Conservation (phyloP, 30 jellyfish, hydroid and myxozoan genomes). For the Clytia hemisphaerica region DNA sequence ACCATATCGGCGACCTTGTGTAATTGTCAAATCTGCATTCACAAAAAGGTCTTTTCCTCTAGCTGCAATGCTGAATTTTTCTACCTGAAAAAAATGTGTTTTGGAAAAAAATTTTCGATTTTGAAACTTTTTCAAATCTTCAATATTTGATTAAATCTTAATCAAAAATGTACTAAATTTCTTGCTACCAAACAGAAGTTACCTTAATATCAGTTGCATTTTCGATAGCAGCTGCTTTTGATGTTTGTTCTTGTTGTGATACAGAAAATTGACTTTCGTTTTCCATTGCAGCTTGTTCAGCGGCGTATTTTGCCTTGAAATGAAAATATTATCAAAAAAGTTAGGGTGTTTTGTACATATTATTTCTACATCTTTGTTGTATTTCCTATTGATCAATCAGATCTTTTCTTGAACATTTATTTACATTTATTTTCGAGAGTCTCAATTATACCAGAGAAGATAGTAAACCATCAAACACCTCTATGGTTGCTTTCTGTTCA, state of each 20-base stretch:
- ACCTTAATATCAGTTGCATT: constrained; percentile 96
- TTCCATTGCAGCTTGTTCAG: constrained; percentile 63
- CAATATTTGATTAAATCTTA: not conserved
- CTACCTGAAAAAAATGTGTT: constrained; percentile 59
- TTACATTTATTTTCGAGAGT: too few relatives aligned
- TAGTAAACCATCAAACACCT: too few relatives aligned
- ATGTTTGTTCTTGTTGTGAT: constrained; percentile 86
- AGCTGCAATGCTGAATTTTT: constrained; percentile 93
- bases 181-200: not conserved
- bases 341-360: not conserved
- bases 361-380: too few relatives aligned
- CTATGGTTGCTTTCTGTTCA: too few relatives aligned
- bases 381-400: too few relatives aligned
- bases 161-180: too few relatives aligned
- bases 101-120: too few relatives aligned
- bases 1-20: constrained; percentile 98
- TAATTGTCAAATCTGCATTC: constrained; percentile 80
- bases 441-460: too few relatives aligned
- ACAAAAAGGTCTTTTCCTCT: constrained; percentile 88
- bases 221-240: constrained; percentile 89
- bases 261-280: constrained; percentile 80
- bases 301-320: constrained; percentile 78
- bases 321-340: not conserved
- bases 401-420: too few relatives aligned
- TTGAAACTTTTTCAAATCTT: too few relatives aligned